phyloP scores from a whole-genome alignment of 2,113 vertebrate species.

The Pomatostomus ruficeps region DNA sequence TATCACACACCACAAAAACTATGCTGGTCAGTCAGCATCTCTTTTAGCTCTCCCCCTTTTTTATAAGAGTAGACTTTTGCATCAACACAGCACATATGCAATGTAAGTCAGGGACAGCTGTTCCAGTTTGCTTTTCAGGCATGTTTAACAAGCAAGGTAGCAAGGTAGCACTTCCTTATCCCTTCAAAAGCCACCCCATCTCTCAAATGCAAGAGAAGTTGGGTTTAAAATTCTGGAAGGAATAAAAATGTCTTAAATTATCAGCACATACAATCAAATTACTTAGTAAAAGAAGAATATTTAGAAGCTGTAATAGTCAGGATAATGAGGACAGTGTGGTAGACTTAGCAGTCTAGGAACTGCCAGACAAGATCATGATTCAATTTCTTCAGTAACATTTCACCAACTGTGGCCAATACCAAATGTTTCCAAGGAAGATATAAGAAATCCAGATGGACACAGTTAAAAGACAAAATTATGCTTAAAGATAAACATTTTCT shows the following conservation, averaged over 20 bases:
- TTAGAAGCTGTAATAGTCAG: neutral
- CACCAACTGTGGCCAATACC: neutral
- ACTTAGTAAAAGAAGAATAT: neutral
- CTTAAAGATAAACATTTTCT: neutral
- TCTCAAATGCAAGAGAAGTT: neutral
- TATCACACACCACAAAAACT: neutral
- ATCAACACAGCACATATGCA: neutral
- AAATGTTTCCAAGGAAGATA: neutral
- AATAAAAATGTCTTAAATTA: neutral
- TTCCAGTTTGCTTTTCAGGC: neutral
- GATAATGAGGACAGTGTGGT: neutral
- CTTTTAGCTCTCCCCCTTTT: neutral
- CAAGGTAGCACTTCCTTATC: neutral
- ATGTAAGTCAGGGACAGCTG: neutral
- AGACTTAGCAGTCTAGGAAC: neutral
- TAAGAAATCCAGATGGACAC: constrained; percentile 17
- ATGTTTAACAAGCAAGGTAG: neutral
- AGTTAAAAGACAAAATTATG: neutral
- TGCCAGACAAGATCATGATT: neutral
- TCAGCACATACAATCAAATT: neutral
- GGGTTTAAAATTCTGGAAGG: neutral
- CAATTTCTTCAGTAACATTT: neutral
- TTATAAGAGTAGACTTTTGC: neutral
- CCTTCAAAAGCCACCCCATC: neutral
- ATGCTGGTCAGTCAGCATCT: constrained; percentile 3